Evolutionary conservation across 2,113 vertebrate genomes (phyloP).

Genomic region (Equus quagga): DNA sequence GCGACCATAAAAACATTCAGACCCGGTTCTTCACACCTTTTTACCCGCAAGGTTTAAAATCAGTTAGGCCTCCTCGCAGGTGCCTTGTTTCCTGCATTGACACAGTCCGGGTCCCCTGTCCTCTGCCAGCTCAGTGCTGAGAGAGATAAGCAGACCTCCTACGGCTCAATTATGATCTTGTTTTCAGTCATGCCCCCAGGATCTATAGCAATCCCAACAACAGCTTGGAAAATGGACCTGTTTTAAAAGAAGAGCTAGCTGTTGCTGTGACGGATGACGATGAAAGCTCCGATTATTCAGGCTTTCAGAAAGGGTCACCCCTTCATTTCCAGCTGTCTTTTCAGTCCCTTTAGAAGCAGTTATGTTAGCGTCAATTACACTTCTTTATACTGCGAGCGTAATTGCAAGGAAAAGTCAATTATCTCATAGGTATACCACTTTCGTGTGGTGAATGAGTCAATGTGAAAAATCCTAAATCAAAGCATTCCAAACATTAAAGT

Average conservation of each 20-base stretch:
- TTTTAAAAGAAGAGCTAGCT: constrained; percentile 84
- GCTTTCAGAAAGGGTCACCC: constrained; percentile 75
- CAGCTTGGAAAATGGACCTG: constrained; percentile 85
- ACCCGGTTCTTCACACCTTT: constrained; percentile 47
- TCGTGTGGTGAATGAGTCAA: not conserved
- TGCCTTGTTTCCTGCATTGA: constrained; percentile 71
- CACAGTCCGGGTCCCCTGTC: constrained; percentile 74
- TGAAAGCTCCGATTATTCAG: constrained; percentile 82
- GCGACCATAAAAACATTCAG: constrained; percentile 38
- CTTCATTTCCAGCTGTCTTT: constrained; percentile 78
- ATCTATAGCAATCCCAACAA: constrained; percentile 85
- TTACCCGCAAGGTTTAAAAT: constrained; percentile 58
- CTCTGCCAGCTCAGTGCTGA: constrained; percentile 81
- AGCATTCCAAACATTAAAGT: constrained; percentile 54
- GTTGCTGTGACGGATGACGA: constrained; percentile 80
- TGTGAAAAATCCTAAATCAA: constrained; percentile 43
- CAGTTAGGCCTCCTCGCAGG: constrained; percentile 70
- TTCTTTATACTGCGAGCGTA: constrained; percentile 75
- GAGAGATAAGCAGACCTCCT: constrained; percentile 87
- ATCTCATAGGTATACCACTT: constrained; percentile 60
- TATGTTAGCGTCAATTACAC: constrained; percentile 70
- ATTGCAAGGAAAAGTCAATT: constrained; percentile 76
- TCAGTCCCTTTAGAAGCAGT: constrained; percentile 70
- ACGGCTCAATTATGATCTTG: constrained; percentile 87
- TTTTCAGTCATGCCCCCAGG: constrained; percentile 85